A percentile compares a stretch with the other conserved stretches of the same genome.
Evolutionary conservation across 2,888 invertebrate species (phyloP).

Genomic region (Cyaniris semiargus): DNA sequence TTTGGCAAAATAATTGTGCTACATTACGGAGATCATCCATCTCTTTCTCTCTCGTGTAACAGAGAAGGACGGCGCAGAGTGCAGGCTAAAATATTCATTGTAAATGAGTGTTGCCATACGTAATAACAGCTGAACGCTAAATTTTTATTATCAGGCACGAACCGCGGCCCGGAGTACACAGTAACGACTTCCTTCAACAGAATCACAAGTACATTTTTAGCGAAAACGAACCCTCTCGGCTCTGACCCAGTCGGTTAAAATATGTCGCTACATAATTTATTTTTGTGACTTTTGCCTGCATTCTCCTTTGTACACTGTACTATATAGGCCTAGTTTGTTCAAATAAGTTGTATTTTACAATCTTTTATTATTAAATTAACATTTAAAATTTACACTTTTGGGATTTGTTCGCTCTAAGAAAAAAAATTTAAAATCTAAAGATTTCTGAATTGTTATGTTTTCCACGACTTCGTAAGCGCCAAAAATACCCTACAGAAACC

Average conservation of each 20-base stretch:
- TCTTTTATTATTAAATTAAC: too few species aligned
- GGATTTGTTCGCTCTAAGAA: too few species aligned
- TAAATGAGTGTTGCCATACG: conserved; percentile 21
- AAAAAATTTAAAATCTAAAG: too few species aligned
- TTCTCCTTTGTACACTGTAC: background rate
- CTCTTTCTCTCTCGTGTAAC: background rate
- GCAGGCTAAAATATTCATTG: conserved; percentile 19
- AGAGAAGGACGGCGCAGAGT: background rate
- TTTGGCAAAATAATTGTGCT: background rate
- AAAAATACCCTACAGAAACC: too few species aligned
- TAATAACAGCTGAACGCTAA: conserved; percentile 17
- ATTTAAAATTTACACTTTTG: too few species aligned
- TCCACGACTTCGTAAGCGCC: too few species aligned
- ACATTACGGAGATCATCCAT: background rate
- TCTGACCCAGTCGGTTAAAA: conserved; percentile 19
- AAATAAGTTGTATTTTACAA: too few species aligned
- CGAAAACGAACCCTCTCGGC: conserved; percentile 11
- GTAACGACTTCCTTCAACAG: conserved; percentile 16
- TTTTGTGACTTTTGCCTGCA: background rate
- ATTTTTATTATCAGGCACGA: conserved; percentile 24
- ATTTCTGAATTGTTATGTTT: too few species aligned
- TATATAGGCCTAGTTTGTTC: too few species aligned
- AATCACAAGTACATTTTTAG: conserved; percentile 14
- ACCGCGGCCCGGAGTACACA: background rate
- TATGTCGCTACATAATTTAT: background rate